Percentiles rank a stretch among this genome's conserved stretches.
Conservation (phyloP, 1,140 invertebrate species). For the Drosophila orosa region DNA sequence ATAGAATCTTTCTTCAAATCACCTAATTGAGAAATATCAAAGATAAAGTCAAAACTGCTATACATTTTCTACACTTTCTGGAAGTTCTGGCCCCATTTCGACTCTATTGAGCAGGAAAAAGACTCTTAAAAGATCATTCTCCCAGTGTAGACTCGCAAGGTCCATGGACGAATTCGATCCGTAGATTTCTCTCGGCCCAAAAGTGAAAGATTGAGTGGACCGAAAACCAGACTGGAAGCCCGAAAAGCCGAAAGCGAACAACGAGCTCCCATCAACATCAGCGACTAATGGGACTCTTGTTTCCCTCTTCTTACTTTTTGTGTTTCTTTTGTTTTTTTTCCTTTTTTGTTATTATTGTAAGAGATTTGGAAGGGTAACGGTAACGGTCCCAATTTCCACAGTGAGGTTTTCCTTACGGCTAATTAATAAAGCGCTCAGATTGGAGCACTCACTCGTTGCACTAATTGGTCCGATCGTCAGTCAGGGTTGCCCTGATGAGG, state of each 20-base stretch:
- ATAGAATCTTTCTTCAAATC: no score
- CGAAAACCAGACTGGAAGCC: slow-evolving; percentile 73
- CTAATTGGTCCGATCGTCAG: slow-evolving; percentile 76
- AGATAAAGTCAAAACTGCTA: neutral
- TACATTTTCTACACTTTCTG: neutral
- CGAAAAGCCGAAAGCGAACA: slow-evolving; percentile 35
- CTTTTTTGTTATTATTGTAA: slow-evolving; percentile 2
- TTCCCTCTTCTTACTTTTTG: neutral
- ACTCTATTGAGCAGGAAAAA: neutral
- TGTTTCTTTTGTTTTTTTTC: neutral
- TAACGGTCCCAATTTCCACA: slow-evolving; percentile 59
- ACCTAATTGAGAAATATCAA: neutral
- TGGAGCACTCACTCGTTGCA: slow-evolving; percentile 63
- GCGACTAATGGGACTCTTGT: slow-evolving; percentile 67
- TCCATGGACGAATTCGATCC: slow-evolving; percentile 33
- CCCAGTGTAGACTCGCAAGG: slow-evolving; percentile 8
- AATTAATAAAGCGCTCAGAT: slow-evolving; percentile 74
- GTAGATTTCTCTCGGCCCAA: slow-evolving; percentile 32
- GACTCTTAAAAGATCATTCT: neutral
- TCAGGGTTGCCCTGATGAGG: slow-evolving; percentile 61
- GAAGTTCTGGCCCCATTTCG: neutral
- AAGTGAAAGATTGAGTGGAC: slow-evolving; percentile 50
- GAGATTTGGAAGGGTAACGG: neutral
- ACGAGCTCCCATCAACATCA: slow-evolving; percentile 71
- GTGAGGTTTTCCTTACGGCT: slow-evolving; percentile 61